These are phyloP conservation scores for Pilophorus perplexus DNA, from an alignment of 2,888 invertebrate species.

Conservation along the genomic window DNA sequence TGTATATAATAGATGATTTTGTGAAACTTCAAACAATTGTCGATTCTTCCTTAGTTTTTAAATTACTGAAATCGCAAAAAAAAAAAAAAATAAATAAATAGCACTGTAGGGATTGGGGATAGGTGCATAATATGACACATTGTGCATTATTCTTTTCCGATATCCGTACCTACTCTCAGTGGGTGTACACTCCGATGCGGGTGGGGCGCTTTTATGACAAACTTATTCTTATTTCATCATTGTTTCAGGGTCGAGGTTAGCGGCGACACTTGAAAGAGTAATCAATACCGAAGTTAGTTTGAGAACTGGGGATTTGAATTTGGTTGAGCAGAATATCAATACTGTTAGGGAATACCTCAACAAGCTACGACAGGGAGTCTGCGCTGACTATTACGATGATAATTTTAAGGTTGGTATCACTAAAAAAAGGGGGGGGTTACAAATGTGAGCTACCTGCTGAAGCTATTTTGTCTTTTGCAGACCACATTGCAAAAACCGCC, in stretches of 20 bases:
- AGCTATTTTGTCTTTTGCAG: slow-evolving; percentile 30
- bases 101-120: no score
- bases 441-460: not conserved
- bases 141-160: no score
- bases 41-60: no score
- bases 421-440: not conserved
- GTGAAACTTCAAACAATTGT: no score
- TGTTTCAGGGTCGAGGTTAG: slow-evolving; percentile 8
- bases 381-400: slow-evolving; percentile 41
- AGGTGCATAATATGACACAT: no score
- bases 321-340: slow-evolving; percentile 43
- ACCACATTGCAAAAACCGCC: slow-evolving; percentile 38
- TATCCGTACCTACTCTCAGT: no score
- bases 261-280: slow-evolving; percentile 41
- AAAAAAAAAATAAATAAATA: no score
- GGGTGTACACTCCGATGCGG: no score
- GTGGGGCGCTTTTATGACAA: no score
- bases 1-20: no score
- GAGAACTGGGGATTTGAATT: slow-evolving; percentile 39
- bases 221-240: no score
- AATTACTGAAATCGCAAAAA: no score
- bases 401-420: slow-evolving; percentile 23
- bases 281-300: slow-evolving; percentile 41
- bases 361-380: slow-evolving; percentile 35
- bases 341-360: slow-evolving; percentile 35